Percentiles rank a stretch among this genome's conserved stretches.
phyloP scores from a whole-genome alignment of 2,888 invertebrate species.

The Bibio marci region DNA sequence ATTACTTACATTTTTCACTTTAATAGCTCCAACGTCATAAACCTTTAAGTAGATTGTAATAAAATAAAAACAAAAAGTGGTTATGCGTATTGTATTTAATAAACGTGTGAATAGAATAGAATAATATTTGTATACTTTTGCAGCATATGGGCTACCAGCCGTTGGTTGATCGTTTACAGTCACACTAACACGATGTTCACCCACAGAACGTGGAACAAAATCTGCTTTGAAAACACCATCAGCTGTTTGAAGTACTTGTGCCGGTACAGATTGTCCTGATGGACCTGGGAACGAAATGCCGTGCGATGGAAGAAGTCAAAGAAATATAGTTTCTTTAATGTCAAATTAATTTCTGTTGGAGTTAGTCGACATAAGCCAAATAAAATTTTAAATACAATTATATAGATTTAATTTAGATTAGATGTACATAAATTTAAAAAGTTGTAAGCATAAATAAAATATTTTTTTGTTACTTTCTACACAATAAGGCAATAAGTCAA shows the following conservation, averaged over 20 bases:
- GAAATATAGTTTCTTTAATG: constrained; percentile 6
- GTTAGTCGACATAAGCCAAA: constrained; percentile 8
- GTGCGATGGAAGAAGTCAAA: constrained; percentile 7
- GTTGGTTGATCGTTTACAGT: constrained; percentile 67
- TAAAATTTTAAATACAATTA: background rate
- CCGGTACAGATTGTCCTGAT: constrained; percentile 77
- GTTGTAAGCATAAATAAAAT: no score
- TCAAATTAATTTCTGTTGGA: constrained; percentile 10
- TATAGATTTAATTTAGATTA: no score
- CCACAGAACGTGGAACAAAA: constrained; percentile 79
- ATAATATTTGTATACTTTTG: constrained; percentile 48
- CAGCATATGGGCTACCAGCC: constrained; percentile 83
- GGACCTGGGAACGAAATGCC: constrained; percentile 44
- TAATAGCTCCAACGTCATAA: constrained; percentile 84
- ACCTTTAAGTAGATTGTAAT: constrained; percentile 34
- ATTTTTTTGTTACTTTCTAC: no score
- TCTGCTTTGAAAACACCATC: constrained; percentile 74
- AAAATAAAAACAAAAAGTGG: no score
- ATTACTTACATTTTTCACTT: constrained; percentile 78
- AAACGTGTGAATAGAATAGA: background rate
- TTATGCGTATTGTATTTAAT: background rate
- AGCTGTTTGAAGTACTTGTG: constrained; percentile 71
- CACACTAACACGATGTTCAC: constrained; percentile 80
- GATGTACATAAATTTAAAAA: no score
- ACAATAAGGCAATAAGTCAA: no score